These are phyloP conservation scores for Porites divaricata DNA, from an alignment of 92 coral and sea anemone genomes.

Conservation along the genomic window DNA sequence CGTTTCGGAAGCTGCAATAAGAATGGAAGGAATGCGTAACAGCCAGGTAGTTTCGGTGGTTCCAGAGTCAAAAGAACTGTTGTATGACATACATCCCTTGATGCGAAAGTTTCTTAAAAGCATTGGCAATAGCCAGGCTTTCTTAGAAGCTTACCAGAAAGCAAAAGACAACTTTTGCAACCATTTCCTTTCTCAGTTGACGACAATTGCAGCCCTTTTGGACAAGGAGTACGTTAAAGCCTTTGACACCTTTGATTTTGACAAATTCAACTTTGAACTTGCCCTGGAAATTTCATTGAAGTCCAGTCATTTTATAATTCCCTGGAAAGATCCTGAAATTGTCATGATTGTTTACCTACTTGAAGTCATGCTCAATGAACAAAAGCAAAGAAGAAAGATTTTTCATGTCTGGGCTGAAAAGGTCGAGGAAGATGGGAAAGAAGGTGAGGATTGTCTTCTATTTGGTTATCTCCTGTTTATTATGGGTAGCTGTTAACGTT, in stretches of 20 bases:
- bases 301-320: slow-evolving; percentile 18
- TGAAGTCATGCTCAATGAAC: slow-evolving; percentile 51
- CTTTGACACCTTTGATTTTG: slow-evolving; percentile 41
- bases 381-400: slow-evolving; percentile 19
- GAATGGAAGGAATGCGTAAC: slow-evolving; percentile 16
- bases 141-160: slow-evolving; percentile 10
- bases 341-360: slow-evolving; percentile 27
- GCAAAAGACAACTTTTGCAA: slow-evolving; percentile 48
- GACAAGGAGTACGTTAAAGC: slow-evolving; percentile 58
- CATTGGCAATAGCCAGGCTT: slow-evolving; percentile 4
- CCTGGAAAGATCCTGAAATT: slow-evolving; percentile 11
- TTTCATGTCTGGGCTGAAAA: slow-evolving; percentile 56
- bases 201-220: slow-evolving; percentile 23
- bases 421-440: slow-evolving; percentile 36
- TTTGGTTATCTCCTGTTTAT: too few species aligned
- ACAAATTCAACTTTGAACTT: slow-evolving; percentile 63
- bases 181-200: slow-evolving; percentile 30
- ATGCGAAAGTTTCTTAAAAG: slow-evolving; percentile 42
- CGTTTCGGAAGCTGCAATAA: slow-evolving; percentile 16
- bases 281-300: slow-evolving; percentile 55
- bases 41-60: slow-evolving; percentile 3
- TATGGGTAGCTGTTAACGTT: too few species aligned
- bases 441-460: slow-evolving; percentile 1
- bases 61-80: slow-evolving; percentile 22
- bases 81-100: slow-evolving; percentile 62